Base-by-base conservation (phyloP, 1,140 invertebrate genomes). In the Ceratosolen solmsi region DNA sequence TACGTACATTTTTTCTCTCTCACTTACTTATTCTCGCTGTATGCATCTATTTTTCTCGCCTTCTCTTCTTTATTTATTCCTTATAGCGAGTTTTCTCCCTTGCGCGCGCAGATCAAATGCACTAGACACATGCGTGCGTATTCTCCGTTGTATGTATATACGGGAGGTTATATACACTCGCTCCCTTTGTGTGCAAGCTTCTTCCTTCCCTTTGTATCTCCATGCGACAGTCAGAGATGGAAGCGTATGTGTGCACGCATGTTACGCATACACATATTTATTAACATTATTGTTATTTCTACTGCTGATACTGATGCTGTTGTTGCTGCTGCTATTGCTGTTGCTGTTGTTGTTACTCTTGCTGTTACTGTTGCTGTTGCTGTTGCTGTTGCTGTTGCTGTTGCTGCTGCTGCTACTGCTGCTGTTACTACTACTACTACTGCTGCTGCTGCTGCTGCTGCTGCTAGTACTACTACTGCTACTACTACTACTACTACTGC, bases 31-130 rank as follows among this genome's bases (percentile, higher is more conserved):
- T n/a, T 75, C 73, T 41, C 2, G 49, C 20, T 33, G 33, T 41
- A 41, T 60, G 54, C 73, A 63, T 74, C 38, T 76, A 76, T 76
- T 60, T 60, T 60, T 27, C 33, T 63, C 56, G 15, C n/a, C n/a
- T n/a, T 27, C 41, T 54, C 25, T 27, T 36, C 54, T 60, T 49
- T 75, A 38, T 75, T 11, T 27, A 38, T 73, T 54, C 25, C 30
- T 54, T 38, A 27, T 74, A 22, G 49, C 20, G 72, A 58, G 5
- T 54, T 60, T 75, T 75, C 22, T 33, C 36, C n/a, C 22, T 75
- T 58, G 33, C 56, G 56, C 73, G 56, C 73, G 73, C 56, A 75
- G 17, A 38, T 0, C 54, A 46, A 58, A 54, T 75, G 73, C 33
- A 54, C 22, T 20, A 60, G 73, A 54, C 0, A 41, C n/a, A 33